Evolutionary conservation across 2,888 invertebrate genomes (phyloP), one percentile per base, ranked within the genome.

Genomic region (Clunio marinus): DNA sequence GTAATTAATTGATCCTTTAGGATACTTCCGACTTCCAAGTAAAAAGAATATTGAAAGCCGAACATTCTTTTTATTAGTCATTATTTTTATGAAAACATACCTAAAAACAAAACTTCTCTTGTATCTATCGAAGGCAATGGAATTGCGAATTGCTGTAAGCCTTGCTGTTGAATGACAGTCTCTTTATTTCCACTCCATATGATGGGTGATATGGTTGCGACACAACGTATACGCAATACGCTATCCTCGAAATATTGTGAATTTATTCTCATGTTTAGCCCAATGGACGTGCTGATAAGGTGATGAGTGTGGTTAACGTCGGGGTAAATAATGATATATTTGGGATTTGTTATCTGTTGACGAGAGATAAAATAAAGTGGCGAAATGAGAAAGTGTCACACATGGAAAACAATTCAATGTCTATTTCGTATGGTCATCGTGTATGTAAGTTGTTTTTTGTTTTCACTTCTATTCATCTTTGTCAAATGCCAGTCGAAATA

Each of bases 191-290:
- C 83, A 71, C 82, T 80, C 83, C 84, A 84, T 66, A 85, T 75
- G 1, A 83, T 81, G 8, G 85, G 84, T n/a, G 83, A 83, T 72
- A 85, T 80, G 70, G 82, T 82, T 32, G 85, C 85, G 69, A 84
- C 79, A 73, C 85, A 86, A 73, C 84, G 83, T 65, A 85, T 83
- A 72, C 81, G 80, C 83, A 85, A 84, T 65, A 81, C 81, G 67
- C 85, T 84, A 4, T 81, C 82, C 68, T 80, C 78, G 75, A 85
- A 85, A 74, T 85, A 84, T 17, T 81, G 78, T 59, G 80, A 78
- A 73, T 80, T 80, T 69, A 85, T 79, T 65, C 77, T 80, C 75
- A 84, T 80, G 70, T 81, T 80, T 46, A 86, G 78, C 46, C 85
- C 85, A 69, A 85, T 75, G n/a, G 82, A 81, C 46, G 83, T 80